These are phyloP conservation scores for Microctenopoma lineatum DNA, from an alignment of 2,797 vertebrate species.

Conservation along the genomic window DNA sequence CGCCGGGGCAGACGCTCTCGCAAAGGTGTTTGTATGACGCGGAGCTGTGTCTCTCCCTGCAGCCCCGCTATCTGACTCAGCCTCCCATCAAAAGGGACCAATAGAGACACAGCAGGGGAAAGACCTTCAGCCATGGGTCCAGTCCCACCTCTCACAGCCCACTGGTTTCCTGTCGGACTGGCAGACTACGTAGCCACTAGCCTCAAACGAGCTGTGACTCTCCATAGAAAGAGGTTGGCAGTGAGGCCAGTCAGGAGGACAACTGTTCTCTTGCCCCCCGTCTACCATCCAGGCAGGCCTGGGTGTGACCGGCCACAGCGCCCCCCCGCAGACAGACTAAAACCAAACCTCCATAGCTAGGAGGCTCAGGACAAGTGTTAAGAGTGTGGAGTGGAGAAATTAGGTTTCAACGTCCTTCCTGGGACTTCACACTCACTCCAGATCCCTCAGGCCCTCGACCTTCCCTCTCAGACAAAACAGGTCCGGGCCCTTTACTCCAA, in stretches of 20 bases:
- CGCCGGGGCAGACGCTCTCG: conserved; percentile 95
- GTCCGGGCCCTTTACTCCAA: conserved; percentile 52
- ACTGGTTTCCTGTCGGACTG: conserved; percentile 69
- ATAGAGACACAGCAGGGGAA: conserved; percentile 73
- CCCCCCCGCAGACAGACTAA: conserved; percentile 59
- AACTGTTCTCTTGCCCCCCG: conserved; percentile 78
- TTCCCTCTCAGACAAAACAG: conserved; percentile 47
- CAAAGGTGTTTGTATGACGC: conserved; percentile 99
- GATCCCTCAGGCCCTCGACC: conserved; percentile 43
- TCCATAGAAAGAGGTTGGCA: conserved; percentile 44
- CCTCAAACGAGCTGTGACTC: conserved; percentile 61
- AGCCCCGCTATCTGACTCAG: conserved; percentile 68
- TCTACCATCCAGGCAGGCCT: conserved; percentile 93
- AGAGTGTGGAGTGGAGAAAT: conserved; percentile 55
- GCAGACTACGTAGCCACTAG: conserved; percentile 73
- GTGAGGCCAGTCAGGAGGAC: conserved; percentile 68
- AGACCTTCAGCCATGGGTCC: conserved; percentile 64
- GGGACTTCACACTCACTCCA: conserved; percentile 56
- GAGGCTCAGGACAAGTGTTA: conserved; percentile 76
- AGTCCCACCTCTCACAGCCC: conserved; percentile 69
- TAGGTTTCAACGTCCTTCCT: conserved; percentile 59
- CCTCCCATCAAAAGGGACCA: conserved; percentile 77
- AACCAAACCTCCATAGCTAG: conserved; percentile 60
- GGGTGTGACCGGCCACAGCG: conserved; percentile 86
- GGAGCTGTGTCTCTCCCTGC: conserved; percentile 62